Conservation (phyloP, 2,888 invertebrate genomes). For the Dioctria linearis region DNA sequence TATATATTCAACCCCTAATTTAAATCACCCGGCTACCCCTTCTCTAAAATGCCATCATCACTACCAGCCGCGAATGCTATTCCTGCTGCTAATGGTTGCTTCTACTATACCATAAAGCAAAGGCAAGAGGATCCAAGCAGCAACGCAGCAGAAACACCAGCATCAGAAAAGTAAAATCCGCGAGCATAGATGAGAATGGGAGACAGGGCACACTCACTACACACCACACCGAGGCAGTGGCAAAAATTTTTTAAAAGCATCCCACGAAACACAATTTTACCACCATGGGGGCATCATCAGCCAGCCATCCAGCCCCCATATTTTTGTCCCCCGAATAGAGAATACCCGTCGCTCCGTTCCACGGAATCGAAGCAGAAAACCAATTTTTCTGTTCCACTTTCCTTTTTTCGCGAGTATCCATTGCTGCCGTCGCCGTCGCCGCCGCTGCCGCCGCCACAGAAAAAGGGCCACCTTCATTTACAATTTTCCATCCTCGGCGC, state of each 20-base stretch:
- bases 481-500: constrained; percentile 1
- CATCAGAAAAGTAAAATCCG: constrained; percentile 42
- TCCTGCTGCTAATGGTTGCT: constrained; percentile 40
- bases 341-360: constrained; percentile 24
- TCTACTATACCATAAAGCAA: constrained; percentile 28
- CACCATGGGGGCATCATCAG: constrained; percentile 25
- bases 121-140: constrained; percentile 50
- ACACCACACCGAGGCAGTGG: constrained; percentile 45
- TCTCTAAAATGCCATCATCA: constrained; percentile 15
- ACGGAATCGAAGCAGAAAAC: constrained; percentile 53
- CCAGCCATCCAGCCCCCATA: neutral
- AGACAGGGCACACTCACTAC: neutral
- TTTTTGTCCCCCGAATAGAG: constrained; percentile 6
- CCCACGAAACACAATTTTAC: constrained; percentile 52
- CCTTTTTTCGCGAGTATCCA: constrained; percentile 51
- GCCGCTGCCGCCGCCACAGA: constrained; percentile 9
- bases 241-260: constrained; percentile 52
- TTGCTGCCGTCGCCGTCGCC: constrained; percentile 12
- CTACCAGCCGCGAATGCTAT: constrained; percentile 39
- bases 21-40: constrained; percentile 44
- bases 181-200: constrained; percentile 46
- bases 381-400: constrained; percentile 54
- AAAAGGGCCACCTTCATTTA: constrained; percentile 23
- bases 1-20: constrained; percentile 53
- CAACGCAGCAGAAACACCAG: constrained; percentile 47